Evolutionary conservation across 2,888 invertebrate genomes (phyloP), one percentile per base, ranked within the genome.

Genomic region (Clunio marinus): DNA sequence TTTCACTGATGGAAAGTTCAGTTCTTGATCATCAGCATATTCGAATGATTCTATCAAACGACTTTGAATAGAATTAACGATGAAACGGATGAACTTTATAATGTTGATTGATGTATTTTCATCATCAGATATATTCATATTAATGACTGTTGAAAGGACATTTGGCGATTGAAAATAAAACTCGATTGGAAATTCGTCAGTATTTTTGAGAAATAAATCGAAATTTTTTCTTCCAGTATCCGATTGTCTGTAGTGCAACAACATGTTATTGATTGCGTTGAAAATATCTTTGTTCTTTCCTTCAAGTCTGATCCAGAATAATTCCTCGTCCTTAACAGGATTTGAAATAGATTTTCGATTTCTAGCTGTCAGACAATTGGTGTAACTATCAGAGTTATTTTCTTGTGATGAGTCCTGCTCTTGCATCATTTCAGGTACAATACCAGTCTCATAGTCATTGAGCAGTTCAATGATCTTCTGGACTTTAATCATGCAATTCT

Each of bases 101-200:
- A 37, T 22, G 1, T 15, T 25, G 1, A 17, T 27, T 20, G 20
- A 17, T 20, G 2, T 1, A 17, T 17, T 46, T 3, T 27, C 25
- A 1, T 2, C 1, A 5, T 13, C 28, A 10, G 25, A 45, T 3
- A 8, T 8, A 2, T n/a, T 15, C 7, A 63, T 28, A 5, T 63
- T 20, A 0, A 46, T 20, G 1, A 63, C 17, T 10, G 28, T 25
- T 28, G 74, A 73, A 32, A 76, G 76, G n/a, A 78, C 73, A 60
- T 76, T 72, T 8, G 79, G 79, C 0, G 75, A 70, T 70, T 79
- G 79, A 1, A 79, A 71, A 24, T 78, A 73, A 69, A 76, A 77
- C 62, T 79, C 79, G 0, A 74, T 72, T 0, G 79, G 78, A 72
- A 77, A 79, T 67, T 79, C 79, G 13, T 66, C 58, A 35, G 79